Evolutionary conservation across 2,113 vertebrate genomes (phyloP).

Genomic region (Hyperoodon ampullatus): DNA sequence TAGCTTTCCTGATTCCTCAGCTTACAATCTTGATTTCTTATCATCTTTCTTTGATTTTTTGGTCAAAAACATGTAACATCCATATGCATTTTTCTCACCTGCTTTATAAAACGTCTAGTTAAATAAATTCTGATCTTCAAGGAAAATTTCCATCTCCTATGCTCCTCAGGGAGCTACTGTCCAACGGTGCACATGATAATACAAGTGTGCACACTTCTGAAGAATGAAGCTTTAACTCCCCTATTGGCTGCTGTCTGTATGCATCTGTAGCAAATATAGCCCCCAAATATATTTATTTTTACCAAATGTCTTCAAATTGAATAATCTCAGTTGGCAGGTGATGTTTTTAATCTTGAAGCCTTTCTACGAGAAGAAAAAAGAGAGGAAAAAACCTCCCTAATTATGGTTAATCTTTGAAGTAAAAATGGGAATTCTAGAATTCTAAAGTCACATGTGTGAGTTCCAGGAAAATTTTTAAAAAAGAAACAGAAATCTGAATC

Average conservation of each 20-base stretch:
- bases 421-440: constrained; percentile 41
- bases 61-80: not conserved
- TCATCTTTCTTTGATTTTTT: too few relatives aligned
- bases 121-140: not conserved
- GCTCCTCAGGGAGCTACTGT: not conserved
- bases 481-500: not conserved
- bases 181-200: not conserved
- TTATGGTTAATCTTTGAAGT: not conserved
- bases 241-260: not conserved
- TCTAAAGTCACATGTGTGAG: not conserved
- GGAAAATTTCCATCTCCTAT: not conserved
- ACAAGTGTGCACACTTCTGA: not conserved
- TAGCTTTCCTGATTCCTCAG: too few relatives aligned
- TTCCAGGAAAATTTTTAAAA: not conserved
- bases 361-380: not conserved
- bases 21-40: not conserved
- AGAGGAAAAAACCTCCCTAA: not conserved
- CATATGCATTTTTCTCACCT: not conserved
- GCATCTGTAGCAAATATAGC: not conserved
- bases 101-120: not conserved
- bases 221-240: not conserved
- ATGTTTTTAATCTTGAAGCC: not conserved
- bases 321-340: not conserved
- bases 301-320: not conserved
- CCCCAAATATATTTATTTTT: not conserved